These are phyloP conservation scores for Crotophaga sulcirostris DNA, from an alignment of 2,113 vertebrate species.

Conservation along the genomic window DNA sequence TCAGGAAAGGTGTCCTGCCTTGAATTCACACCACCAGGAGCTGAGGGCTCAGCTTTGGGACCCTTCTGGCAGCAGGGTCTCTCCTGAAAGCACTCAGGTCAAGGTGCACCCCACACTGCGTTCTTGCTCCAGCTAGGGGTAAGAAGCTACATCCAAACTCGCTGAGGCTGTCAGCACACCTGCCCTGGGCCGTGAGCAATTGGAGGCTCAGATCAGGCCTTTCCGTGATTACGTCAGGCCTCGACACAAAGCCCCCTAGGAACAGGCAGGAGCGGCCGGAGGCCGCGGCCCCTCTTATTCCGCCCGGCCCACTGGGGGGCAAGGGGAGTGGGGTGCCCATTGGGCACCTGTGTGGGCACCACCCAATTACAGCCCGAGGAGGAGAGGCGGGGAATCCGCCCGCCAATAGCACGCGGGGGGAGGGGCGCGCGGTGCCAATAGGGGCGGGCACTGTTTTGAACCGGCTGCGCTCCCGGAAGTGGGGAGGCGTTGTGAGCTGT, in stretches of 20 bases:
- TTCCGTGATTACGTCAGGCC: background rate
- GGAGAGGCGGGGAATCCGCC: background rate
- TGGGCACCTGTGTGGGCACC: background rate
- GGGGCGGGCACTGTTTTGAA: background rate
- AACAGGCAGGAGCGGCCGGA: rapidly evolving
- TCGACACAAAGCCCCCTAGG: background rate
- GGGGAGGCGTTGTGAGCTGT: background rate
- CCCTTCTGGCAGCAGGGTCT: background rate
- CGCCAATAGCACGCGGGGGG: background rate
- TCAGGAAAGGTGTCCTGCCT: background rate
- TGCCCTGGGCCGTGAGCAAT: rapidly evolving
- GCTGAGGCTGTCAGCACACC: rapidly evolving
- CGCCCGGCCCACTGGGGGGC: too few relatives aligned
- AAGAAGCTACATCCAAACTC: background rate
- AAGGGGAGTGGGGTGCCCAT: rapidly evolving
- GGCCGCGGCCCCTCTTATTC: too few relatives aligned
- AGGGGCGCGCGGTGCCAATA: background rate
- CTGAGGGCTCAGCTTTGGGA: background rate
- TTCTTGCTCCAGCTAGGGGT: background rate
- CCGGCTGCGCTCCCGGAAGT: background rate
- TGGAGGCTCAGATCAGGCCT: background rate
- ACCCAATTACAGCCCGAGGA: background rate
- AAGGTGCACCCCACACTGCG: rapidly evolving
- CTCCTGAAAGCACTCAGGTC: too few relatives aligned
- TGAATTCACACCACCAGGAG: background rate